Evolutionary conservation across 2,113 vertebrate genomes (phyloP).

Genomic region (Neolamprologus devosi): DNA sequence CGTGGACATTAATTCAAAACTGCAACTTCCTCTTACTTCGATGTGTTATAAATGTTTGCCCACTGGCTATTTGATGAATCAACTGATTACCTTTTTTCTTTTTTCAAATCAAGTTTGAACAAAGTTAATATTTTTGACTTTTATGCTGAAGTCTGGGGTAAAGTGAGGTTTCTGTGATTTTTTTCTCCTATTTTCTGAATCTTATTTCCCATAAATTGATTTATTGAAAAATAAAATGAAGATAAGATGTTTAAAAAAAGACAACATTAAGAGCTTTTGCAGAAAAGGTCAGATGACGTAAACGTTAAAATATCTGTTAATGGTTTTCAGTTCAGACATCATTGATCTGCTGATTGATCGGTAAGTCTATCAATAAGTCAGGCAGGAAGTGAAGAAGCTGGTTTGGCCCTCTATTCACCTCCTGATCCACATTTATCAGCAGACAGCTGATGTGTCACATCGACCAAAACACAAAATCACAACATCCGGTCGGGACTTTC

Average conservation of each 20-base stretch:
- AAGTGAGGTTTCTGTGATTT: not conserved
- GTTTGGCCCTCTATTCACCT: not conserved
- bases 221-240: not conserved
- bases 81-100: not conserved
- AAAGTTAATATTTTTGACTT: not conserved
- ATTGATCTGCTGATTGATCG: not conserved
- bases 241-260: not conserved
- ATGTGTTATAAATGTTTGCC: not conserved
- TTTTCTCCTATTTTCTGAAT: not conserved
- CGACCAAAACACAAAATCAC: not conserved
- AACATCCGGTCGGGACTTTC: not conserved
- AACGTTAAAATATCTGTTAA: not conserved
- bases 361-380: not conserved
- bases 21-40: not conserved
- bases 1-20: not conserved
- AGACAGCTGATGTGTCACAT: conserved; percentile 33
- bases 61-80: not conserved
- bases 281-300: not conserved
- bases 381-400: not conserved
- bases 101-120: not conserved
- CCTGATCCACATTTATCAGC: not conserved
- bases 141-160: not conserved
- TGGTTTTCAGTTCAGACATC: not conserved
- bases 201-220: not conserved
- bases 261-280: not conserved